Evolutionary conservation across 2,888 invertebrate genomes (phyloP), one percentile per base, ranked within the genome.

Genomic region (Hydroisotoma schaefferi): DNA sequence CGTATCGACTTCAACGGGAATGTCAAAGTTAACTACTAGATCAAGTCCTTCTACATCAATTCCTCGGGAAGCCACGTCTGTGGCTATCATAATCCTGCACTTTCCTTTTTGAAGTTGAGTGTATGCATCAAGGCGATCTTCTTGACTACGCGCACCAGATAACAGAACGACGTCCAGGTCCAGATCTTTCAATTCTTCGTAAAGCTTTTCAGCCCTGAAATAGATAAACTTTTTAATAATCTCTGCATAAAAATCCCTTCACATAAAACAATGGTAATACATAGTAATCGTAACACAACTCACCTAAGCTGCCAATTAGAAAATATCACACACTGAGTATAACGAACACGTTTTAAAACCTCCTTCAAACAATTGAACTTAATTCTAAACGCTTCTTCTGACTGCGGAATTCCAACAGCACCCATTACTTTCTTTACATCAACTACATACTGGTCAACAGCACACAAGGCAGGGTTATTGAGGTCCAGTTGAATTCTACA

Each of bases 41-140:
- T 98, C 91, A 10, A 97, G 87, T 78, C 92, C 88, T 68, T 90
- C 87, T 1, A 89, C 90, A 81, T 99, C 98, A 67, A 99, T 89
- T 12, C 99, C 99, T 69, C 99, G 82, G 1, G 97, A 87, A 67
- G 92, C 87, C 69, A 93, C 47, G 59, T 71, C 97, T 0, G 97
- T 98, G 1, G 94, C 86, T 51, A 98, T 81, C 61, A 99, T 80
- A 73, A 95, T 87, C 69, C 92, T 84, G 74, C 88, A 90, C 75
- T 87, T 84, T 74, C 87, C 90, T 44, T 85, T 81, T 73, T 90
- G 88, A 57, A 97, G 82, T 69, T 84, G 84, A 70, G 84, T 82
- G 63, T 97, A 83, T 8, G 88, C 87, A 73, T 83, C 81, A 53
- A 90, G 79, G 47, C 98, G 82, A 53, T 87, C 83, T 18, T 78